Evolutionary conservation across 2,888 invertebrate species (phyloP).

Genomic region (Abrostola triplasia): DNA sequence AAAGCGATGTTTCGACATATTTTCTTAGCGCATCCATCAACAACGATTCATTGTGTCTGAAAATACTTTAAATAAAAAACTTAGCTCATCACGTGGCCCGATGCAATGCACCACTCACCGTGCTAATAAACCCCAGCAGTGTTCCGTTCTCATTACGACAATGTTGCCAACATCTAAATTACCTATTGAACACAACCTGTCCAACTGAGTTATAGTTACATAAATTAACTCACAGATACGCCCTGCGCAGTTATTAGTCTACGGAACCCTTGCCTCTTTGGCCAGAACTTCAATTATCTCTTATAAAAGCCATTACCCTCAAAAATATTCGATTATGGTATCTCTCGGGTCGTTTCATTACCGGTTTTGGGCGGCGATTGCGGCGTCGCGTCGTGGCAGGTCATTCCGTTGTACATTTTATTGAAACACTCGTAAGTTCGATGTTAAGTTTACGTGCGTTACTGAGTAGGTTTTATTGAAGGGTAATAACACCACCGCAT

Average conservation of each 20-base stretch:
- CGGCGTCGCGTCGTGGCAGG: conserved; percentile 52
- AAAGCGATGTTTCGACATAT: too few relatives aligned
- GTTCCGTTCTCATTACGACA: conserved; percentile 84
- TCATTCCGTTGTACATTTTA: conserved; percentile 70
- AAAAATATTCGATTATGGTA: conserved; percentile 65
- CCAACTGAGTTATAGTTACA: conserved; percentile 85
- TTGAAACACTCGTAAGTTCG: conserved; percentile 69
- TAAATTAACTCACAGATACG: conserved; percentile 82
- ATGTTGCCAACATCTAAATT: conserved; percentile 87
- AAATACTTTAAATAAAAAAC: neutral
- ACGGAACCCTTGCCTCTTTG: conserved; percentile 61
- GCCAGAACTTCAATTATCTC: conserved; percentile 63
- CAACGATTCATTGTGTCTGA: too few relatives aligned
- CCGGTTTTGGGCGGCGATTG: conserved; percentile 61
- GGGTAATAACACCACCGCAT: conserved; percentile 41
- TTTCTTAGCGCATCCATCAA: too few relatives aligned
- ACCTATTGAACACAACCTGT: conserved; percentile 82
- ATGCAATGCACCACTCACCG: conserved; percentile 64
- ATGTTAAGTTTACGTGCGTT: conserved; percentile 58
- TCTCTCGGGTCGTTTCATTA: conserved; percentile 65
- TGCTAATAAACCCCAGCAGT: conserved; percentile 67
- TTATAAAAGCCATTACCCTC: conserved; percentile 64
- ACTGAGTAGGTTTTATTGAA: conserved; percentile 52
- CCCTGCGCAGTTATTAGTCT: conserved; percentile 73
- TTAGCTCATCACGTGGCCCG: conserved; percentile 57